phyloP scores from a whole-genome alignment of 2,888 invertebrate genomes.

The Macrophya alboannulata region DNA sequence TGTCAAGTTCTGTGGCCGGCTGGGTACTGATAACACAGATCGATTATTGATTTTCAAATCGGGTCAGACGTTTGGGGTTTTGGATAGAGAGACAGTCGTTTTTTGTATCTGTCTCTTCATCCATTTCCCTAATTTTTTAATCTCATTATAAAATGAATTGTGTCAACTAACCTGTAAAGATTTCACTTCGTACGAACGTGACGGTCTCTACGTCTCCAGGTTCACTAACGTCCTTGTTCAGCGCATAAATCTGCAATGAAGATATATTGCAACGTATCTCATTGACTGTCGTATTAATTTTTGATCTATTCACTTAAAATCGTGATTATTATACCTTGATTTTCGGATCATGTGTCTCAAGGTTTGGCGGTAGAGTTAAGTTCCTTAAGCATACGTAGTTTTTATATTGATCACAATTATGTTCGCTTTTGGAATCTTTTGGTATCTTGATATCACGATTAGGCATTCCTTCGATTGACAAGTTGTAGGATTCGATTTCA shows the following conservation, averaged over 20 bases:
- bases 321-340: not conserved
- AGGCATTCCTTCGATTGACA: conserved; percentile 36
- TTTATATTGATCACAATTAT: not conserved
- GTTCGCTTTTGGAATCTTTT: not conserved
- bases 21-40: not conserved
- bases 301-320: not conserved
- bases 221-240: not conserved
- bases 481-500: conserved; percentile 62
- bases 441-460: not conserved
- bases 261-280: not conserved
- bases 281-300: not conserved
- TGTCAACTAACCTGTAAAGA: conserved; percentile 13
- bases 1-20: not conserved
- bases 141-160: not conserved
- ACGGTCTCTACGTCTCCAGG: not conserved
- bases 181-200: not conserved
- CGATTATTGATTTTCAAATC: not conserved
- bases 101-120: not conserved
- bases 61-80: not conserved
- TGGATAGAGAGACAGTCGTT: no score
- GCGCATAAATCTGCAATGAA: conserved; percentile 2
- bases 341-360: no score
- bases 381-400: not conserved
- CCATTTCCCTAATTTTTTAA: not conserved
- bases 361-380: not conserved